Conservation (phyloP, 2,888 invertebrate species). For the Drosophila prolongata region DNA sequence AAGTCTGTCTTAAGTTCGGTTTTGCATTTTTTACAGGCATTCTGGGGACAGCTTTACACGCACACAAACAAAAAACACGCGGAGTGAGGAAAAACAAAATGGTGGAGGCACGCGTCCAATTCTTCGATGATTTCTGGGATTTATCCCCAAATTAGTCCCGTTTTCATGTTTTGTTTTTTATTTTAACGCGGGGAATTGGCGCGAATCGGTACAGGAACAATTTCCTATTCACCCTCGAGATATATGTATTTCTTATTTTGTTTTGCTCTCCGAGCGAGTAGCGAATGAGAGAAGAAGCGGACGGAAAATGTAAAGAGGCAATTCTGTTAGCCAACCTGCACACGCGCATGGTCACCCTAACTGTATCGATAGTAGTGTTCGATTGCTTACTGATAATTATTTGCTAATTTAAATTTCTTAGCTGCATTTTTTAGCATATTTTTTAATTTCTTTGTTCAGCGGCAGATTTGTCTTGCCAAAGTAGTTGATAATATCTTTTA, state of each 20-base stretch:
- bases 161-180: background rate
- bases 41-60: conserved; percentile 15
- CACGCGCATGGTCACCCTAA: background rate
- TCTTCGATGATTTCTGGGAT: background rate
- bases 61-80: conserved; percentile 27
- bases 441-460: too few species aligned
- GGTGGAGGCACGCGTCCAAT: conserved; percentile 17
- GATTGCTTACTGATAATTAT: too few species aligned
- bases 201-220: conserved; percentile 28
- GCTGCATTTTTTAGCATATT: too few species aligned
- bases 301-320: conserved; percentile 1
- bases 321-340: background rate
- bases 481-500: too few species aligned
- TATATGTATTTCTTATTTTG: conserved; percentile 36
- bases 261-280: conserved; percentile 31
- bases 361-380: background rate
- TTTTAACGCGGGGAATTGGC: conserved; percentile 15
- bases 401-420: too few species aligned
- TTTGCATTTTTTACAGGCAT: conserved; percentile 16
- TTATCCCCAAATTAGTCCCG: background rate
- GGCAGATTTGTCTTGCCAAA: too few species aligned
- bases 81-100: conserved; percentile 33
- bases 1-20: background rate
- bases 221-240: conserved; percentile 19
- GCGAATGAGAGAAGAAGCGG: conserved; percentile 18